Base-by-base conservation (phyloP, 2,797 vertebrate species). In the Salarias fasciatus region DNA sequence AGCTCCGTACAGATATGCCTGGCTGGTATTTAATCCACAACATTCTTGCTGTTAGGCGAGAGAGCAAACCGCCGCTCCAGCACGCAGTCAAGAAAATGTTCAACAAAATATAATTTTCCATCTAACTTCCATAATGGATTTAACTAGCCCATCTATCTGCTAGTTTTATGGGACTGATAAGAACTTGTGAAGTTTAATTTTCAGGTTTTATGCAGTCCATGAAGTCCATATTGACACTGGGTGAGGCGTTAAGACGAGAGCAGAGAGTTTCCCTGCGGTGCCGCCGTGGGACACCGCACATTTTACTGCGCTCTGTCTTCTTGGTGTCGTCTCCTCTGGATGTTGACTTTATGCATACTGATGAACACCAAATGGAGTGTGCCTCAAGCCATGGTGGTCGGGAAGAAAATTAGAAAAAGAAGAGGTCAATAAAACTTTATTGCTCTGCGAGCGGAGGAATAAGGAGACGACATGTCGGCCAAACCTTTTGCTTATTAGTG, bases 341-440 rank as follows among this genome's bases (percentile, higher is more conserved):
- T 72, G 68, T 68, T 64, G 66, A 74, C 72, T 57, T 54, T 13
- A 18, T 60, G 76, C 66, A 82, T 77, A 54, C 63, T 80, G 73
- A 81, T 72, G 58, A 66, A 51, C 31, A 12, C 48, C 61, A 41
- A 81, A 38, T 63, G 59, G 59, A 75, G 65, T 66, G 36, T 37
- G 55, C 37, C 45, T 62, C 29, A 62, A 63, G 75, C 30, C 44
- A 40, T 6, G 72, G 61, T 51, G 51, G 54, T 66, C 24, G 48
- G 57, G 24, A 61, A 52, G 45, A 70, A 67, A 68, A 78, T 59
- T 15, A 71, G 31, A 45, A 47, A 45, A 8, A 61, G 13, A n/a
- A 51, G 18, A 63, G 71, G 69, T 76, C 59, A 75, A 63, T 72
- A 38, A 71, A 74, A 51, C 52, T 65, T 54, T 38, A 57, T 14